Conservation (phyloP, 2,888 invertebrate species). For the Meghimatium bilineatum region DNA sequence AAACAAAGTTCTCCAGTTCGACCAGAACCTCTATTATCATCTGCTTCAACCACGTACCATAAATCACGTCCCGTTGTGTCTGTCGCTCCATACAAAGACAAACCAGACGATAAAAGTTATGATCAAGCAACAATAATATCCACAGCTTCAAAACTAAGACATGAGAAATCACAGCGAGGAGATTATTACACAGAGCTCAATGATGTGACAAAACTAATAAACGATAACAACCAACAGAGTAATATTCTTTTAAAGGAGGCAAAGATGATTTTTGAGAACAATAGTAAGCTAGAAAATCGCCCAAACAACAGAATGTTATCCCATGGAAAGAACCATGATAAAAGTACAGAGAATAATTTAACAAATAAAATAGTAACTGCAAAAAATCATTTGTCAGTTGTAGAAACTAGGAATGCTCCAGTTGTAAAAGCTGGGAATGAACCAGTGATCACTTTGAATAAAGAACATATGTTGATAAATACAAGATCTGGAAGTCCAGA, state of each 20-base stretch:
- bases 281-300: background rate
- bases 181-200: background rate
- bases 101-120: slow-evolving; percentile 38
- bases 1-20: background rate
- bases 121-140: slow-evolving; percentile 42
- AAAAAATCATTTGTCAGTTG: too few relatives aligned
- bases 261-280: background rate
- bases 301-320: slow-evolving; percentile 27
- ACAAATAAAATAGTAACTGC: slow-evolving; percentile 1
- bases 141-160: slow-evolving; percentile 31
- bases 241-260: background rate
- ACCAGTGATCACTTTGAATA: background rate
- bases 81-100: slow-evolving; percentile 54
- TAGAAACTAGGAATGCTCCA: background rate
- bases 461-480: background rate
- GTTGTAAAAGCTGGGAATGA: slow-evolving; percentile 3
- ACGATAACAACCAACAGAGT: slow-evolving; percentile 9
- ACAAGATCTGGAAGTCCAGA: background rate
- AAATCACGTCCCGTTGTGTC: slow-evolving; percentile 55
- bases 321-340: slow-evolving; percentile 1
- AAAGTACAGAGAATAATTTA: slow-evolving; percentile 1
- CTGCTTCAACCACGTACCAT: slow-evolving; percentile 49
- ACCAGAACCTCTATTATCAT: slow-evolving; percentile 29
- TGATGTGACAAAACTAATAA: background rate
- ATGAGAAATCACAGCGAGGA: slow-evolving; percentile 23